Evolutionary conservation across 2,113 vertebrate species (phyloP), one percentile per base, ranked within the genome.

Genomic region (Syngnathus floridae): DNA sequence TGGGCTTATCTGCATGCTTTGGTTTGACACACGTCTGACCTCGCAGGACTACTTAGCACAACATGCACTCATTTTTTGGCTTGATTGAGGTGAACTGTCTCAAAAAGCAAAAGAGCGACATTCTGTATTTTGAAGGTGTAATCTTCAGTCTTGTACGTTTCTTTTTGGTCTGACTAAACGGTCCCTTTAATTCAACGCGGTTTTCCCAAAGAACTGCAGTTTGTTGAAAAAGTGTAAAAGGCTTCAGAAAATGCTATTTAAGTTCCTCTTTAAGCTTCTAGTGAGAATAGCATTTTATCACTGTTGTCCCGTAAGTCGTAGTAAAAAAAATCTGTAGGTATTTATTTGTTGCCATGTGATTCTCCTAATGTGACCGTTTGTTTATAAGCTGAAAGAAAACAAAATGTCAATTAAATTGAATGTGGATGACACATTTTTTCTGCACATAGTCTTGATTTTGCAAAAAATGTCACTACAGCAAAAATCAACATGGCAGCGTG

Each of bases 341-440:
- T 82, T 86, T 86, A 75, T 87, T 83, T 88, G 87, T 90, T 86
- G 83, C 84, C 87, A 81, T 89, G 88, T 90, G 81, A 84, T 81
- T 83, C 78, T 88, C 73, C 81, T 86, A 78, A 77, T 74, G 86
- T 90, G 84, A 79, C 78, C 79, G 72, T 86, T 80, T 83, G 80
- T 91, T 87, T 87, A 81, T 87, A 77, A 85, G 76, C 81, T 84
- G 73, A 83, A 84, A 84, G 79, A 75, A 84, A 31, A 31, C 2
- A 31, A 84, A 80, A 81, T 78, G 81, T 86, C 79, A 79, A 82
- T 86, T 72, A 76, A 83, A 80, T 80, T 80, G 82, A 89, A 88
- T 84, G 81, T 75, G 79, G 86, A 86, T 87, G 72, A 87, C 84
- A 82, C 83, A 76, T 77, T 84, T 69, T 31, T 64, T 60, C 70